Evolutionary conservation across 2,113 vertebrate genomes (phyloP), one percentile per base, ranked within the genome.

Genomic region (Rana temporaria): DNA sequence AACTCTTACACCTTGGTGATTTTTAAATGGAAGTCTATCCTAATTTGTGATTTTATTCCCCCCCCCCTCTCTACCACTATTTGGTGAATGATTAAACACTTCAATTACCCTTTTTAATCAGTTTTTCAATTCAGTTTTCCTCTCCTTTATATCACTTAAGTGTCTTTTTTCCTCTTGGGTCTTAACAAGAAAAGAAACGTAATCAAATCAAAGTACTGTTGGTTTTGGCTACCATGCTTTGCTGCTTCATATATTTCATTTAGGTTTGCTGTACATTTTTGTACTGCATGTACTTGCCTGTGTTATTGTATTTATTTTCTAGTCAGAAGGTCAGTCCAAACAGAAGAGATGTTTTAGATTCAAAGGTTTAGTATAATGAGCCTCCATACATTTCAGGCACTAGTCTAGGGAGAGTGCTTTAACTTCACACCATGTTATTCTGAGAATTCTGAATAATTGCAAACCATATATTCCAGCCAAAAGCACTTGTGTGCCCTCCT

Each of bases 151-250:
- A 6, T 67, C 84, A 87, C 80, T 85, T 66, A 68, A 74, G 69
- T 88, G 81, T 66, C 82, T 5, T 86, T 88, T 84, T 88, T 67
- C 17, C 78, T 30, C 15, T 20, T 48, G 42, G 6, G 42, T 75
- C 76, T 48, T 16, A 55, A 53, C 85, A 74, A 24, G 24, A 66
- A 17, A 48, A n/a, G n/a, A 0, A 85, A 79, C 84, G 78, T 64
- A 59, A 85, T 74, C 87, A 85, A 81, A 92, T 94, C 82, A 85
- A 91, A 96, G 97, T 98, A 97, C 96, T 97, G 96, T 98, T 97
- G 97, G 96, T 96, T 95, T 96, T 95, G 96, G 95, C 93, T 92
- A 93, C 90, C 93, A 89, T 85, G 91, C 89, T 94, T 76, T 90
- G 62, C 92, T 86, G 92, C 87, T 91, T 88, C 78, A 85, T 87